phyloP scores from a whole-genome alignment of 2,113 vertebrate species.

The Cranoglanis bouderius region DNA sequence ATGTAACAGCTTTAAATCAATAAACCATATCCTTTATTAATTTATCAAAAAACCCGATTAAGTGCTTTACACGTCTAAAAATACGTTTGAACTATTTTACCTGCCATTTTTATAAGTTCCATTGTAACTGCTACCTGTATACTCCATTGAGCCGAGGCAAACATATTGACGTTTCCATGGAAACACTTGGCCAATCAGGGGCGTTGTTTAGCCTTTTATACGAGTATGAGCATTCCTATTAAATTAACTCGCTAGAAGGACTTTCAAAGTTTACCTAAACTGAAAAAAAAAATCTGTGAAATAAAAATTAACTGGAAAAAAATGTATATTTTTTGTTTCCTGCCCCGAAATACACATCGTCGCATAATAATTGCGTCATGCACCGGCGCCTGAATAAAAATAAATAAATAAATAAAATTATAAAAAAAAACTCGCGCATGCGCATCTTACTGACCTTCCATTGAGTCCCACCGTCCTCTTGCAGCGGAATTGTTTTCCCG shows the following conservation, averaged over 20 bases:
- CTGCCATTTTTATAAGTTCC: constrained; percentile 75
- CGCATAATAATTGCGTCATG: constrained; percentile 55
- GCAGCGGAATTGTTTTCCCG: neutral
- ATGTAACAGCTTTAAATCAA: neutral
- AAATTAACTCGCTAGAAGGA: neutral
- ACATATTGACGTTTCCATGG: constrained; percentile 54
- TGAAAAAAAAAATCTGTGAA: neutral
- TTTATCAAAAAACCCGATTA: neutral
- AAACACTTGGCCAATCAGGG: constrained; percentile 40
- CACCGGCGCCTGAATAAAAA: constrained; percentile 41
- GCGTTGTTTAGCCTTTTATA: neutral
- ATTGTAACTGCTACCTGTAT: constrained; percentile 75
- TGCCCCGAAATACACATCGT: neutral
- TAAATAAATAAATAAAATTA: too few species aligned
- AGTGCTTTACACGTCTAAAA: neutral
- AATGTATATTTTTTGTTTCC: neutral
- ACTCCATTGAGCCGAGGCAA: constrained; percentile 67
- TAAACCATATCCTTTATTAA: neutral
- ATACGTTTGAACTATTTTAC: constrained; percentile 58
- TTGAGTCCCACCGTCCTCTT: constrained; percentile 56
- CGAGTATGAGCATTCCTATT: neutral
- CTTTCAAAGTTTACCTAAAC: neutral
- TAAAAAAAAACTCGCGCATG: constrained; percentile 39
- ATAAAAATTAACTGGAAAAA: neutral
- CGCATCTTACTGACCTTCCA: constrained; percentile 72